These are phyloP conservation scores for Drosophila chauvacae DNA, from an alignment of 1,140 invertebrate species.

Conservation along the genomic window DNA sequence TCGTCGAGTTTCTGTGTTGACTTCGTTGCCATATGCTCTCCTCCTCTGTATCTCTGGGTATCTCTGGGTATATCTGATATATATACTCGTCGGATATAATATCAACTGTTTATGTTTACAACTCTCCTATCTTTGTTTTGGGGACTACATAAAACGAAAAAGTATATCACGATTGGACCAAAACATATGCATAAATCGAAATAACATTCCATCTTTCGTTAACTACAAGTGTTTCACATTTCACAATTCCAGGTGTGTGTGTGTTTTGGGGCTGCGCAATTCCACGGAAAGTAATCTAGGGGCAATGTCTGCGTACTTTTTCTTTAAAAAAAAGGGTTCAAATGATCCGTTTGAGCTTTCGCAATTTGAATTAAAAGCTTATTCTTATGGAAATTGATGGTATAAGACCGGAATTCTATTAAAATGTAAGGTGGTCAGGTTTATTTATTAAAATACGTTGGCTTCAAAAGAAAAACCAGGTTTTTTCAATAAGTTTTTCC, in stretches of 20 bases:
- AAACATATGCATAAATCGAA: conserved; percentile 67
- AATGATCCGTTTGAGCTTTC: not conserved
- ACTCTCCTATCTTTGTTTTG: conserved; percentile 62
- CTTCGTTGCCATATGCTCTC: conserved; percentile 26
- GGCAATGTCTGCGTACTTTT: not conserved
- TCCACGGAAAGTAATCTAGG: conserved; percentile 4
- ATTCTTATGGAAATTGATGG: not conserved
- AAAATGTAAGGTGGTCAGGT: not conserved
- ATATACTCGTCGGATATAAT: conserved; percentile 44
- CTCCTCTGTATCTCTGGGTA: conserved; percentile 13
- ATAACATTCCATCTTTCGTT: conserved; percentile 58
- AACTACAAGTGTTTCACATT: conserved; percentile 68
- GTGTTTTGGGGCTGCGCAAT: conserved; percentile 12
- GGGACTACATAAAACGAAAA: conserved; percentile 64
- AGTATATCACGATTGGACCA: conserved; percentile 77
- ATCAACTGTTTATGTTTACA: conserved; percentile 72
- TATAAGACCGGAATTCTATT: not conserved
- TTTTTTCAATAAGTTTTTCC: not conserved
- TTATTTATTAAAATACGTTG: not conserved
- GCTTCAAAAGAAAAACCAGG: conserved; percentile 6
- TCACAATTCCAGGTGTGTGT: conserved; percentile 44
- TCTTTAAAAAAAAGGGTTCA: not conserved
- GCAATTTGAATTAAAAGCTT: not conserved
- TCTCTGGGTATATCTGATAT: conserved; percentile 34
- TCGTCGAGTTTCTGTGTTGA: conserved; percentile 68